Conservation (phyloP, 2,888 invertebrate genomes). For the Aquatica leii region DNA sequence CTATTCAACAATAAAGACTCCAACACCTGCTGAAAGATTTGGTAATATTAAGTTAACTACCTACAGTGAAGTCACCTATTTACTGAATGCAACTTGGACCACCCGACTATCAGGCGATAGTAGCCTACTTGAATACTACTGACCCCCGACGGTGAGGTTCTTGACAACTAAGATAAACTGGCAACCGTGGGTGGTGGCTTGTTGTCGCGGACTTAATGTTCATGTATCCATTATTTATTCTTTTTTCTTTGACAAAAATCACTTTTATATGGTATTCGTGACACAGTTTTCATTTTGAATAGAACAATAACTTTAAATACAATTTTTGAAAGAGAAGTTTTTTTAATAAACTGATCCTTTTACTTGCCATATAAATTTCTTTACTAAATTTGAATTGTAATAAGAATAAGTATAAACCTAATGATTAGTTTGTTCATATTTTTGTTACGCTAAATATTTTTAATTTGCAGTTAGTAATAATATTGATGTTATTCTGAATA, state of each 20-base stretch:
- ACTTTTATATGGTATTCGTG: slow-evolving; percentile 38
- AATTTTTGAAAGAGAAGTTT: too few species aligned
- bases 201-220: slow-evolving; percentile 59
- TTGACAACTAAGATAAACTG: slow-evolving; percentile 58
- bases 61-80: slow-evolving; percentile 52
- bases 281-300: slow-evolving; percentile 33
- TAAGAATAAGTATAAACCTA: too few species aligned
- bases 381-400: too few species aligned
- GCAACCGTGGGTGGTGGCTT: slow-evolving; percentile 60
- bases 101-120: slow-evolving; percentile 55
- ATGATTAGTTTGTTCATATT: too few species aligned
- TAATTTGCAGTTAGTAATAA: too few species aligned
- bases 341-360: too few species aligned
- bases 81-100: slow-evolving; percentile 49
- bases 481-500: too few species aligned
- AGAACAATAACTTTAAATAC: neutral
- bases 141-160: slow-evolving; percentile 55
- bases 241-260: slow-evolving; percentile 46
- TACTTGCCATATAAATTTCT: too few species aligned
- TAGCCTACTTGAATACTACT: slow-evolving; percentile 51
- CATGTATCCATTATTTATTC: slow-evolving; percentile 59
- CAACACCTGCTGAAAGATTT: slow-evolving; percentile 48
- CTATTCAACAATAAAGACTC: neutral
- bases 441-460: too few species aligned
- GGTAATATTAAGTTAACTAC: slow-evolving; percentile 46